A percentile compares a stretch with the other conserved stretches of the same genome.
phyloP scores from a whole-genome alignment of 2,888 invertebrate species.

The Coleophora deauratella region DNA sequence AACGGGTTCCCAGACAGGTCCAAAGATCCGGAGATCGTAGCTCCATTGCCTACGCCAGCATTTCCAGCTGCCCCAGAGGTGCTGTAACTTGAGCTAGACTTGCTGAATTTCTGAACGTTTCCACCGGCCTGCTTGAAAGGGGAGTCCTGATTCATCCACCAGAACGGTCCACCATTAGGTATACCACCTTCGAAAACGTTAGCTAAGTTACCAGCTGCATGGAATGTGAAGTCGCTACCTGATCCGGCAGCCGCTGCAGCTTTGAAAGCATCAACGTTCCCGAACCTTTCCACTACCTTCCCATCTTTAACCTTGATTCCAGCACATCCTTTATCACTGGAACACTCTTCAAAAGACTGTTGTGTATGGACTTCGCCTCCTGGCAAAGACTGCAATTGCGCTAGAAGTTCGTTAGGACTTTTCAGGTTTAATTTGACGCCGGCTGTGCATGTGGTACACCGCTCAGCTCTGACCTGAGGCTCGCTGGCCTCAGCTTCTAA shows the following conservation, averaged over 20 bases:
- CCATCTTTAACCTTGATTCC: slow-evolving; percentile 66
- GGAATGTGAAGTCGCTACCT: slow-evolving; percentile 52
- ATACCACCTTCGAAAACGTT: slow-evolving; percentile 41
- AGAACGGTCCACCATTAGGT: slow-evolving; percentile 58
- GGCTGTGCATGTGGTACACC: slow-evolving; percentile 47
- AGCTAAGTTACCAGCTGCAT: slow-evolving; percentile 42
- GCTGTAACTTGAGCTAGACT: slow-evolving; percentile 36
- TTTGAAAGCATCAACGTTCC: slow-evolving; percentile 51
- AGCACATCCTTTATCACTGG: slow-evolving; percentile 59
- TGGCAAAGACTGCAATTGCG: slow-evolving; percentile 43
- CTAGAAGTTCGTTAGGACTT: slow-evolving; percentile 39
- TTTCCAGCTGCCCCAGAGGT: slow-evolving; percentile 21
- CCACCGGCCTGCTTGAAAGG: slow-evolving; percentile 67
- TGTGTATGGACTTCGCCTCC: slow-evolving; percentile 55
- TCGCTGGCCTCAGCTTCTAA: slow-evolving; percentile 46
- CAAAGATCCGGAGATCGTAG: slow-evolving; percentile 19
- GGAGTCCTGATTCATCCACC: slow-evolving; percentile 76
- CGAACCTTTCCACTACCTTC: slow-evolving; percentile 49
- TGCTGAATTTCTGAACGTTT: slow-evolving; percentile 49
- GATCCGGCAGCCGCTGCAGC: slow-evolving; percentile 40
- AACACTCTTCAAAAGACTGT: slow-evolving; percentile 57
- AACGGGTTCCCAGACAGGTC: slow-evolving; percentile 43
- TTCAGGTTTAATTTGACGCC: slow-evolving; percentile 32
- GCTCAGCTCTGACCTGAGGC: slow-evolving; percentile 41
- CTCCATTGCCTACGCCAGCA: slow-evolving; percentile 23